These are phyloP conservation scores for Tuta absoluta DNA, from an alignment of 2,888 invertebrate genomes.

Conservation along the genomic window DNA sequence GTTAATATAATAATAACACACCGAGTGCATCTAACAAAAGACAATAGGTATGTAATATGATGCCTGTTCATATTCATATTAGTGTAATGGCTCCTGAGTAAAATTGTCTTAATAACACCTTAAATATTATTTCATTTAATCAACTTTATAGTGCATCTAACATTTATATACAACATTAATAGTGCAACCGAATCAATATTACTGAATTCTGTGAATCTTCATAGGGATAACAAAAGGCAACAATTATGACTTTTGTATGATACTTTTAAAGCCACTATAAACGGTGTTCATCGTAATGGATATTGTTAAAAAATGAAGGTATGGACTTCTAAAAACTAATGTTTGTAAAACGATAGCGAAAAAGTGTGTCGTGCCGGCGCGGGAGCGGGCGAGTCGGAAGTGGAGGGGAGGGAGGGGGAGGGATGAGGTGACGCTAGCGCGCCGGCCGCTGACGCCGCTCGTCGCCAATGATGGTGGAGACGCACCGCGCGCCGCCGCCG, in stretches of 20 bases:
- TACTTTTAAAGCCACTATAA: neutral
- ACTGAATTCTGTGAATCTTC: neutral
- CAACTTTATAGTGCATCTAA: neutral
- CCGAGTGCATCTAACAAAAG: neutral
- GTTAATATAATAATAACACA: neutral
- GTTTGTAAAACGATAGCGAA: slow-evolving; percentile 45
- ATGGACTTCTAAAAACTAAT: slow-evolving; percentile 38
- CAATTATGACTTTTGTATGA: slow-evolving; percentile 2
- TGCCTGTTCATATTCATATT: no score
- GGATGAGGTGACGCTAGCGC: slow-evolving; percentile 77
- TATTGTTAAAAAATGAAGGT: neutral
- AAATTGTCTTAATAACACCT: slow-evolving; percentile 32
- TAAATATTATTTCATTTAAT: neutral
- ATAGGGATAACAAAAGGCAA: neutral
- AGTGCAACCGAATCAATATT: neutral
- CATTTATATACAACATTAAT: no score
- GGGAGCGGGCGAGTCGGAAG: slow-evolving; percentile 43
- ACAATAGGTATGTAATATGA: no score
- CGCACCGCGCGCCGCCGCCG: slow-evolving; percentile 75
- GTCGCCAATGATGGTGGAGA: slow-evolving; percentile 80
- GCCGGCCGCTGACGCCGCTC: slow-evolving; percentile 76
- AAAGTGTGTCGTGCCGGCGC: slow-evolving; percentile 35
- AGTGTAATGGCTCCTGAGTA: neutral
- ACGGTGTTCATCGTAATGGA: neutral
- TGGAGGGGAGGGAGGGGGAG: slow-evolving; percentile 47